A percentile compares a stretch with the other conserved stretches of the same genome.
phyloP scores from a whole-genome alignment of 2,113 vertebrate species.

The Typhlomys cinereus region DNA sequence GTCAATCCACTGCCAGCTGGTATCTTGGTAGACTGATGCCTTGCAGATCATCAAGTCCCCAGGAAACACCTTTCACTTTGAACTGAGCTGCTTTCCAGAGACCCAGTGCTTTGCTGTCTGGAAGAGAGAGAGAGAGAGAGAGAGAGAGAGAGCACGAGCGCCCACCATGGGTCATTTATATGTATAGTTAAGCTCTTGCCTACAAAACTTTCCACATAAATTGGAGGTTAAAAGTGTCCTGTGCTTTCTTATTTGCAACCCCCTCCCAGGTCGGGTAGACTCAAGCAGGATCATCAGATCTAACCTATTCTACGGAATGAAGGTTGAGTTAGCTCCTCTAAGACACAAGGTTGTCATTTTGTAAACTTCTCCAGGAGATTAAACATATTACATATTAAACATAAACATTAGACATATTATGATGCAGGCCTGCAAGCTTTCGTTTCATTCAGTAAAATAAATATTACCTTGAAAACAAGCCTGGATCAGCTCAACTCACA shows the following conservation, averaged over 20 bases:
- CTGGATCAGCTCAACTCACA: constrained; percentile 31
- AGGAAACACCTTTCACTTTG: neutral
- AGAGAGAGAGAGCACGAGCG: neutral
- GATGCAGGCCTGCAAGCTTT: neutral
- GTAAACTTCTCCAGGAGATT: constrained; percentile 35
- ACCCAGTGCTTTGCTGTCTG: neutral
- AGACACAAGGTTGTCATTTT: constrained; percentile 38
- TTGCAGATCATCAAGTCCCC: neutral
- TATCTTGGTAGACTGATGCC: neutral
- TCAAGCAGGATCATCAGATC: constrained; percentile 5
- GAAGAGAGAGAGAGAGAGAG: neutral
- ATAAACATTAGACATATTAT: constrained; percentile 1
- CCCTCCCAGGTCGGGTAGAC: constrained; percentile 11
- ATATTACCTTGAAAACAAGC: constrained; percentile 49
- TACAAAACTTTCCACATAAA: neutral
- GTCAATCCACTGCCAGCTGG: neutral
- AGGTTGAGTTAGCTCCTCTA: neutral
- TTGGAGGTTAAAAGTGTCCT: neutral
- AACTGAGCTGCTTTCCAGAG: constrained; percentile 21
- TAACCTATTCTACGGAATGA: neutral
- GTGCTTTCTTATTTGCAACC: neutral
- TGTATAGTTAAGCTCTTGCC: neutral
- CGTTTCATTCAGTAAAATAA: constrained; percentile 67
- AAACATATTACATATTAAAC: too few species aligned
- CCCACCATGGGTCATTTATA: too few species aligned